These are phyloP conservation scores for Tipula lateralis DNA, from an alignment of 2,888 invertebrate species.

Conservation along the genomic window DNA sequence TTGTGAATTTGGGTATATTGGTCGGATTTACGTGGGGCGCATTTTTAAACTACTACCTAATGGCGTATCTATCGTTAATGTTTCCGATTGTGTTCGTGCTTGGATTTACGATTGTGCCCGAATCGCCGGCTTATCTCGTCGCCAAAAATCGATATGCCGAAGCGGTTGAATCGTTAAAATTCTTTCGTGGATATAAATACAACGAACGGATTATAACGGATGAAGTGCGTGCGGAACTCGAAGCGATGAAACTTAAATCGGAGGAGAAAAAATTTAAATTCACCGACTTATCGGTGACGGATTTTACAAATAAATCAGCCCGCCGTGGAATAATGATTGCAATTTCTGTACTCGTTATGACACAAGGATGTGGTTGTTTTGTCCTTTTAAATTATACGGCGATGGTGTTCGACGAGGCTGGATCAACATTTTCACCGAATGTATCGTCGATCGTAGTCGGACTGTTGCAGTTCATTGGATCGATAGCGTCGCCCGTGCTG, in stretches of 20 bases:
- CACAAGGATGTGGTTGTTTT: conserved; percentile 44
- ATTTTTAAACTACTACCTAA: conserved; percentile 29
- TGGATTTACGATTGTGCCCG: conserved; percentile 31
- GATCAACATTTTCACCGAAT: conserved; percentile 43
- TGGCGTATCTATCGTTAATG: conserved; percentile 28
- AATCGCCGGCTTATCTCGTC: conserved; percentile 31
- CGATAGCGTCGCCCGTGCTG: conserved; percentile 40
- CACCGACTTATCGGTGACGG: conserved; percentile 37
- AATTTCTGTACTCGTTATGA: conserved; percentile 34
- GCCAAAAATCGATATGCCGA: conserved; percentile 24
- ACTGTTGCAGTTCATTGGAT: conserved; percentile 42
- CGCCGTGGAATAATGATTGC: background rate
- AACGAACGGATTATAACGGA: background rate
- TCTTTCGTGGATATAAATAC: background rate
- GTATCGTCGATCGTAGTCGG: conserved; percentile 46
- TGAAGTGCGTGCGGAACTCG: background rate
- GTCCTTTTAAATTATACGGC: conserved; percentile 47
- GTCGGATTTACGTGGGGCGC: conserved; percentile 30
- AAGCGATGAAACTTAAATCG: background rate
- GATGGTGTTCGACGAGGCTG: conserved; percentile 43
- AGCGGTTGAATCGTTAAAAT: conserved; percentile 30
- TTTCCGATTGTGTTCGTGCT: conserved; percentile 30
- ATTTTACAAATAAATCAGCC: background rate
- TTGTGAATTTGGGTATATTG: conserved; percentile 30
- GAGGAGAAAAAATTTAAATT: background rate